A percentile compares a stretch with the other conserved stretches of the same genome.
Evolutionary conservation across 2,888 invertebrate species (phyloP).

Genomic region (Cylindroiulus punctatus): DNA sequence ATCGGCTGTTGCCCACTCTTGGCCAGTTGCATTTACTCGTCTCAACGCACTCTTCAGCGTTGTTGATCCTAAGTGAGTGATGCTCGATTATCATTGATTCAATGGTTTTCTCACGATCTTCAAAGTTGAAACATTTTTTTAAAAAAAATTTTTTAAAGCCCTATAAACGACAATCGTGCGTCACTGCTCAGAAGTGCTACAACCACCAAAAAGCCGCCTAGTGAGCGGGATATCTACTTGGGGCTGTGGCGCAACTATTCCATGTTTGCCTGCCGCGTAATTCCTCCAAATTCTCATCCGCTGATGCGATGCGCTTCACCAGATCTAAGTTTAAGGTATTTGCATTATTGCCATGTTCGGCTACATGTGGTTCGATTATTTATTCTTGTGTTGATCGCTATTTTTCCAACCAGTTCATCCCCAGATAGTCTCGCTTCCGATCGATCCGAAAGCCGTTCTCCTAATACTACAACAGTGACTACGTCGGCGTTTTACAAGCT

Average conservation of each 20-base stretch:
- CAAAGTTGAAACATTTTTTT: no score
- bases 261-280: conserved; percentile 94
- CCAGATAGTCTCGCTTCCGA: conserved; percentile 84
- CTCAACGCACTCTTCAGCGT: conserved; percentile 90
- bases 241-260: conserved; percentile 98
- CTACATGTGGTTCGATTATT: not conserved
- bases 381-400: not conserved
- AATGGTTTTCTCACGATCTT: not conserved
- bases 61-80: conserved; percentile 79
- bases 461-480: conserved; percentile 73
- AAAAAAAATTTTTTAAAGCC: conserved; percentile 77
- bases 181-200: conserved; percentile 90
- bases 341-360: conserved; percentile 51
- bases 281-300: conserved; percentile 88
- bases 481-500: conserved; percentile 91
- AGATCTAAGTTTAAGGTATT: conserved; percentile 86
- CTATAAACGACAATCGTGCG: conserved; percentile 95
- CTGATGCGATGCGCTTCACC: conserved; percentile 92
- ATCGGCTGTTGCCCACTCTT: conserved; percentile 87
- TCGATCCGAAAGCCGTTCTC: conserved; percentile 79
- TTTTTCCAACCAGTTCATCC: conserved; percentile 77
- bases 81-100: not conserved
- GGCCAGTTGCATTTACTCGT: conserved; percentile 93
- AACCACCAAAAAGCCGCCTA: conserved; percentile 87
- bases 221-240: conserved; percentile 93